phyloP scores from a whole-genome alignment of 2,113 vertebrate species.

The Chaenogobius annularis region DNA sequence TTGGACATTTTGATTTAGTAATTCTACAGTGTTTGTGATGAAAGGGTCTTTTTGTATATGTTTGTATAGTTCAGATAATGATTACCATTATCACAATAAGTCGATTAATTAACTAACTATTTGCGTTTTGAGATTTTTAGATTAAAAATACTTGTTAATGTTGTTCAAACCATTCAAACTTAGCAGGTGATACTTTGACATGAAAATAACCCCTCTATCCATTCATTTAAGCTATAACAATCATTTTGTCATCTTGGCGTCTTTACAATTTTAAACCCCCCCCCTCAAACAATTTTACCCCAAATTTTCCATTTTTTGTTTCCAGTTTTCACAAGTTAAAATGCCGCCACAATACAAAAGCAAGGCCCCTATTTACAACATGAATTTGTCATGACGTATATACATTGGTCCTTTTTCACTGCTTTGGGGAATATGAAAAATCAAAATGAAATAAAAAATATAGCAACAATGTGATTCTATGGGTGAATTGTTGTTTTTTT shows the following conservation, averaged over 20 bases:
- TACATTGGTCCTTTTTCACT: slow-evolving; percentile 50
- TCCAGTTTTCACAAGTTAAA: slow-evolving; percentile 56
- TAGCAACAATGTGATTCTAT: neutral
- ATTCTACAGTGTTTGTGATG: too few relatives aligned
- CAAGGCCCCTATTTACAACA: slow-evolving; percentile 68
- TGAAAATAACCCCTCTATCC: slow-evolving; percentile 18
- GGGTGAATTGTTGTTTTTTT: neutral
- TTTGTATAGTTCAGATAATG: too few relatives aligned
- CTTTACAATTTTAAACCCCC: slow-evolving; percentile 40
- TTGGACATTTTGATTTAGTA: too few relatives aligned
- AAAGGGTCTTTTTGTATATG: too few relatives aligned
- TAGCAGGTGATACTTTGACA: neutral
- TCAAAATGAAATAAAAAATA: slow-evolving; percentile 12
- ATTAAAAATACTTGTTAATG: neutral
- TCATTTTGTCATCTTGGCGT: slow-evolving; percentile 42
- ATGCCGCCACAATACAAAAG: slow-evolving; percentile 62
- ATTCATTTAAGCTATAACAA: slow-evolving; percentile 43
- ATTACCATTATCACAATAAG: too few relatives aligned
- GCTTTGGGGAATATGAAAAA: slow-evolving; percentile 21
- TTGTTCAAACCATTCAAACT: neutral
- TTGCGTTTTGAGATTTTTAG: neutral
- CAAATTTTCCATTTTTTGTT: neutral
- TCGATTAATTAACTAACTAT: neutral
- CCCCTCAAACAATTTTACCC: neutral
- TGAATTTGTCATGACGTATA: slow-evolving; percentile 43